Conservation (phyloP, 2,888 invertebrate species). For the Muschampia staudingeri region DNA sequence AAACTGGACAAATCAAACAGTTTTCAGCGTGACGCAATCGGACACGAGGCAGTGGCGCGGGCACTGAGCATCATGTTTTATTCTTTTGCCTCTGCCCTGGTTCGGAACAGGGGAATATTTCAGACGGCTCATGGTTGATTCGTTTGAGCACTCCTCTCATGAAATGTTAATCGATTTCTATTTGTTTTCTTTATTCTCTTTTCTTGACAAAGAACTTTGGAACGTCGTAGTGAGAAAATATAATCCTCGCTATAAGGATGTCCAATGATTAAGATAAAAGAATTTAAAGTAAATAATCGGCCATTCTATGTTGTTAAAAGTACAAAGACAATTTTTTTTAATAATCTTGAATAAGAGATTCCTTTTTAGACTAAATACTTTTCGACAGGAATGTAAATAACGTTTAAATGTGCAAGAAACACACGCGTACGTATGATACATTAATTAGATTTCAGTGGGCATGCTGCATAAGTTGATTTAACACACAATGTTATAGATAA, state of each 20-base stretch:
- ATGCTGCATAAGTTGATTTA: too few species aligned
- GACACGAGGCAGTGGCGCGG: not conserved
- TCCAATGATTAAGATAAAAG: not conserved
- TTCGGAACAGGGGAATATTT: conserved; percentile 76
- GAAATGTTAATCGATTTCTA: conserved; percentile 74
- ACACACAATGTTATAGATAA: too few species aligned
- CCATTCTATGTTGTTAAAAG: too few species aligned
- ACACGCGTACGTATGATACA: too few species aligned
- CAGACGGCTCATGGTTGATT: conserved; percentile 77
- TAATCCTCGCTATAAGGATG: not conserved
- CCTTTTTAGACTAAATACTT: too few species aligned
- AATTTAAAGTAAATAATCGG: too few species aligned
- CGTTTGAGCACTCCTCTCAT: conserved; percentile 71
- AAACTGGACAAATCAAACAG: conserved; percentile 55
- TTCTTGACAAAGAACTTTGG: not conserved
- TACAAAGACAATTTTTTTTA: too few species aligned
- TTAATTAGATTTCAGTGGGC: too few species aligned
- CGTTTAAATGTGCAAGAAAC: too few species aligned
- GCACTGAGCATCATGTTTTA: conserved; percentile 70
- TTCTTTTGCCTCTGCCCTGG: conserved; percentile 68
- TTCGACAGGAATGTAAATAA: too few species aligned
- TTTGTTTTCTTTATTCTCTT: not conserved
- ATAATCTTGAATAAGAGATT: too few species aligned
- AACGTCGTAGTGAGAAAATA: not conserved
- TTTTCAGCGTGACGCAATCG: conserved; percentile 32